phyloP scores from a whole-genome alignment of 2,888 invertebrate species.

The Athetis lepigone region DNA sequence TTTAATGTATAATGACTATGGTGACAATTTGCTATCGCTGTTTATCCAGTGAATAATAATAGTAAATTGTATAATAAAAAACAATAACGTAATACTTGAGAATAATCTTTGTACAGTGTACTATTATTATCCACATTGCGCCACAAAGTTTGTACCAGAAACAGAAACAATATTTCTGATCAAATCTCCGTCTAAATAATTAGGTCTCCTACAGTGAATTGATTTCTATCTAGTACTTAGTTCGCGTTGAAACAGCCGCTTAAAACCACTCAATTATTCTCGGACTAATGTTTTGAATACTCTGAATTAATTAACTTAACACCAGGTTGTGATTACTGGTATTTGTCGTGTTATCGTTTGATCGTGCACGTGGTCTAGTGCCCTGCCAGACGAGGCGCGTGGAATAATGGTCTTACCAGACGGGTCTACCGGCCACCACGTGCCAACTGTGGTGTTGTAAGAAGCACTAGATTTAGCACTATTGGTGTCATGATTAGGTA shows the following conservation, averaged over 20 bases:
- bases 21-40: no score
- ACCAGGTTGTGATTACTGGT: constrained; percentile 29
- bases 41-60: no score
- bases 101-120: no score
- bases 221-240: constrained; percentile 14
- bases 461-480: constrained; percentile 5
- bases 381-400: constrained; percentile 15
- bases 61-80: no score
- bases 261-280: constrained; percentile 46
- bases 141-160: neutral
- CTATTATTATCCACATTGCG: neutral
- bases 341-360: constrained; percentile 41
- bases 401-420: constrained; percentile 17
- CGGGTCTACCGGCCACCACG: constrained; percentile 19
- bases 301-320: constrained; percentile 48
- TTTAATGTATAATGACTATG: no score
- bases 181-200: constrained; percentile 12
- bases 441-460: constrained; percentile 15
- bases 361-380: constrained; percentile 43
- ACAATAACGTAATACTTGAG: no score
- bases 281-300: constrained; percentile 45
- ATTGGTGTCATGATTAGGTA: constrained; percentile 14
- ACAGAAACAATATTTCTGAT: neutral
- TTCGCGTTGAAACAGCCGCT: constrained; percentile 28
- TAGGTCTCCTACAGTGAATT: constrained; percentile 18